These are phyloP conservation scores for Euphysa ruthae DNA, from an alignment of 30 jellyfish, hydroid and myxozoan genomes.

Conservation along the genomic window DNA sequence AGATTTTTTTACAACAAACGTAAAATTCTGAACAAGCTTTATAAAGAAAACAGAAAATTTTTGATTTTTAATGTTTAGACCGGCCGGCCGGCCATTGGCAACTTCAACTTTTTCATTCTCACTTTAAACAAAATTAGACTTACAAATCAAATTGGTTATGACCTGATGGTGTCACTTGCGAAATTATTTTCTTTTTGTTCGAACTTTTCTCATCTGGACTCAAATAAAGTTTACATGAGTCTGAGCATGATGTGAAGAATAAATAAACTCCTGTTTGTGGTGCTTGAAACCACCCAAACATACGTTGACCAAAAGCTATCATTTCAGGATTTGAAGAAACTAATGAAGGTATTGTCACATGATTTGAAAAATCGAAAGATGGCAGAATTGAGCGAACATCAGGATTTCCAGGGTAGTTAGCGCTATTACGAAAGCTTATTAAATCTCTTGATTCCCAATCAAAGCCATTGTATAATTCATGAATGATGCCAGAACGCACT, in stretches of 20 bases:
- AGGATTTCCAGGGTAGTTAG: slow-evolving; percentile 87
- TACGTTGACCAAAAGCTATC: slow-evolving; percentile 78
- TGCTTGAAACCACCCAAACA: slow-evolving; percentile 92
- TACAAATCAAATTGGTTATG: slow-evolving; percentile 84
- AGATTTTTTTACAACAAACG: no score
- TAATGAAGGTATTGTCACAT: no score
- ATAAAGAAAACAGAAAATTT: neutral
- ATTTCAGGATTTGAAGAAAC: slow-evolving; percentile 90
- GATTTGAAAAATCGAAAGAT: no score
- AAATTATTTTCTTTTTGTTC: slow-evolving; percentile 70
- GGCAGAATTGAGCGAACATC: slow-evolving; percentile 68
- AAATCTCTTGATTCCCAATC: slow-evolving; percentile 72
- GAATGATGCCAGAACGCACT: slow-evolving; percentile 63
- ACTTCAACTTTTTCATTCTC: no score
- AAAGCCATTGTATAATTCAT: slow-evolving; percentile 84
- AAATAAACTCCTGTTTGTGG: slow-evolving; percentile 87
- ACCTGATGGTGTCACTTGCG: slow-evolving; percentile 80
- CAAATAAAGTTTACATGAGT: slow-evolving; percentile 72
- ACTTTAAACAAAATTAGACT: no score
- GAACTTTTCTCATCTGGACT: slow-evolving; percentile 73
- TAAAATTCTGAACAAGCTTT: no score
- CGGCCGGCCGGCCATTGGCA: no score
- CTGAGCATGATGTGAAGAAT: slow-evolving; percentile 87
- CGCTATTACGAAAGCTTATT: slow-evolving; percentile 70
- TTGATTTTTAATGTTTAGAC: no score